Percentiles rank a stretch among this genome's conserved stretches.
phyloP scores from a whole-genome alignment of 2,113 vertebrate genomes.

The Cisticola juncidis region DNA sequence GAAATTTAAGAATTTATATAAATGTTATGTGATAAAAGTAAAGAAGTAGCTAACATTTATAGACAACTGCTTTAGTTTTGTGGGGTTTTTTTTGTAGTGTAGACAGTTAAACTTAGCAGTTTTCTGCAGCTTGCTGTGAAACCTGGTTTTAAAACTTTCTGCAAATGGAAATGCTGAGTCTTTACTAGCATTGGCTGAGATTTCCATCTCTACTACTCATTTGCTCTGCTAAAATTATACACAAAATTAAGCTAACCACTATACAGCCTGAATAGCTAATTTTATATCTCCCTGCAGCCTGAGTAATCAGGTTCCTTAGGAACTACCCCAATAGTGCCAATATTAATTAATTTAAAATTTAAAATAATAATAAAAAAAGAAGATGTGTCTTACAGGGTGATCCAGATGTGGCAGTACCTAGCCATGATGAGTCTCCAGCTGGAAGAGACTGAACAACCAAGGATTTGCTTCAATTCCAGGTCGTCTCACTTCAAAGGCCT shows the following conservation, averaged over 20 bases:
- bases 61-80: background rate
- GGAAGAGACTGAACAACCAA: background rate
- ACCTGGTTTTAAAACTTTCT: background rate
- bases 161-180: background rate
- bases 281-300: background rate
- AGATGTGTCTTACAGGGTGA: background rate
- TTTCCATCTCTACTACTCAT: background rate
- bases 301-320: background rate
- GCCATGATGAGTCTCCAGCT: background rate
- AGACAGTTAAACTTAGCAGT: background rate
- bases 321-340: background rate
- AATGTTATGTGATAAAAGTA: background rate
- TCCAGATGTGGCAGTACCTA: background rate
- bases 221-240: background rate
- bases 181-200: background rate
- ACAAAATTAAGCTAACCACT: constrained; percentile 4
- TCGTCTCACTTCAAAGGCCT: background rate
- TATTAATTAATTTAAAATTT: background rate
- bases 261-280: background rate
- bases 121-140: background rate
- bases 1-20: background rate
- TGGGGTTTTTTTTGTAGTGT: background rate
- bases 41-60: background rate
- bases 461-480: background rate
- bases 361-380: background rate